Base-by-base conservation (phyloP, 2,888 invertebrate genomes). In the Thumatha senex region DNA sequence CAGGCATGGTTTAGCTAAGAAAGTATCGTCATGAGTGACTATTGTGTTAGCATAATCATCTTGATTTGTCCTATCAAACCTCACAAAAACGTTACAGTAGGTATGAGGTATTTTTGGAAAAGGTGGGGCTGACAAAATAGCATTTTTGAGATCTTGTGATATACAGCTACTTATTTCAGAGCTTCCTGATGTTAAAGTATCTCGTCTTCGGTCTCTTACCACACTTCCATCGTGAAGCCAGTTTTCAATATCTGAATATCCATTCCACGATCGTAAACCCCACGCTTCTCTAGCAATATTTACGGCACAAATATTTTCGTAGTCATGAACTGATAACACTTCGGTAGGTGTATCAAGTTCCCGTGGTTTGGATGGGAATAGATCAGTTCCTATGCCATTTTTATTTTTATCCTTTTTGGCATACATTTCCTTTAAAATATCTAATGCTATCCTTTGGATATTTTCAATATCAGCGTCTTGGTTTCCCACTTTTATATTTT, bases 221-320 rank as follows among this genome's bases (percentile, higher is more conserved):
- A 93, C 92, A 61, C 94, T 94, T 29, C 93, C 93, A 66, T 94
- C 94, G 54, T 94, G 94, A 14, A 92, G 82, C 82, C 93, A 93
- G 46, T 93, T 93, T 72, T 94, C 94, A 50, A 94, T 94, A 60
- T 94, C 94, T 31, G 91, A 93, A 69, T 94, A 94, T 2, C 93
- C 93, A 68, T 92, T 92, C 94, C 94, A 94, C 33, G 94, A 94
- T 38, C 94, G 86, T 44, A 94, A 80, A 0, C 94, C 94, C 93
- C 93, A 93, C 12, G 93, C 93, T 72, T 94, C 94, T 56, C 94
- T 82, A 2, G 94, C 93, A 48, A 94, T 93, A 63, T 94, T 94
- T 5, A 94, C 90, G 1, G 94, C 93, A 71, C 94, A 94, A 58
- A 94, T 92, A 70, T 94, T 94, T 76, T 94, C 94, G 68, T 94